These are phyloP conservation scores for Hippopotamus amphibius DNA, from an alignment of 2,113 vertebrate species.

Conservation along the genomic window DNA sequence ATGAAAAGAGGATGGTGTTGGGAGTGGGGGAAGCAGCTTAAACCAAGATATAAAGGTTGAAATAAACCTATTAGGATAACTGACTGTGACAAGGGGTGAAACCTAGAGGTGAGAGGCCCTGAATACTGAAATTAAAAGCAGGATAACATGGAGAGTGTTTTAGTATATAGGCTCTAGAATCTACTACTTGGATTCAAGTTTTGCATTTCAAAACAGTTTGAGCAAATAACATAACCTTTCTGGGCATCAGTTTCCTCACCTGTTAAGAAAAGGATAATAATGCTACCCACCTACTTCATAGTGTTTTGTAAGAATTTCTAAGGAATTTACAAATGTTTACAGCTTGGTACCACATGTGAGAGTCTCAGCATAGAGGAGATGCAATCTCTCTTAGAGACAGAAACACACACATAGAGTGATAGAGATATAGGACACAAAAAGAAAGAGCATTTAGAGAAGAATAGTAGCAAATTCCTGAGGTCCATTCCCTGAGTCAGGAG, in stretches of 20 bases:
- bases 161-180: background rate
- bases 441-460: constrained; percentile 29
- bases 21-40: background rate
- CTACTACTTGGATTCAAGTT: background rate
- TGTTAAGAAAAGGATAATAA: background rate
- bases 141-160: background rate
- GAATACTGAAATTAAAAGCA: constrained; percentile 41
- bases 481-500: background rate
- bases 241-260: background rate
- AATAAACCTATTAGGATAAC: background rate
- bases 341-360: background rate
- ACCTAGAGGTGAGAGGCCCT: background rate
- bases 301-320: constrained; percentile 18
- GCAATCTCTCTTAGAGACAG: background rate
- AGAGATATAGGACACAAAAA: background rate
- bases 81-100: background rate
- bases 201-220: background rate
- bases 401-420: background rate
- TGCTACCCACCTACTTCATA: background rate
- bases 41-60: background rate
- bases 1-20: background rate
- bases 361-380: background rate
- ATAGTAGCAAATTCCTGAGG: background rate
- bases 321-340: background rate
- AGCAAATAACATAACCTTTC: background rate